Conservation (phyloP, 2,797 vertebrate species). For the Glyptemys insculpta region DNA sequence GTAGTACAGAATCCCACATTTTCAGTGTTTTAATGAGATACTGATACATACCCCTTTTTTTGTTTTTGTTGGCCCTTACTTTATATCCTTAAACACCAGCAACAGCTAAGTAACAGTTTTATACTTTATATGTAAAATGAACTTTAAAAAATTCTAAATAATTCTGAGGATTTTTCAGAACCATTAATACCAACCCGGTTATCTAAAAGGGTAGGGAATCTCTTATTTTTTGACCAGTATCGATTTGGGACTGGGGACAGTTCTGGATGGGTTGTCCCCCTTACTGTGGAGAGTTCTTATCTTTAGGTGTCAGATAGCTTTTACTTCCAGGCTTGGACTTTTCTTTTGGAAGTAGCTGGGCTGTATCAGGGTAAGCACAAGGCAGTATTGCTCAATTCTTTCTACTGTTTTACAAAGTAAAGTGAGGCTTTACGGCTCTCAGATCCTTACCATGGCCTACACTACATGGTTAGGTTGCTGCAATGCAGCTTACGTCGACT, state of each 20-base stretch:
- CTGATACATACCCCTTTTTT: conserved; percentile 42
- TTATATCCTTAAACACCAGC: conserved; percentile 43
- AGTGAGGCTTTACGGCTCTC: too few relatives aligned
- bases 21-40: conserved; percentile 46
- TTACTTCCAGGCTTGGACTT: not conserved
- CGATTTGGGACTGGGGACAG: conserved; percentile 33
- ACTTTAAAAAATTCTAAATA: conserved; percentile 5
- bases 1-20: conserved; percentile 53
- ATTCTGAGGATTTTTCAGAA: conserved; percentile 26
- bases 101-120: not conserved
- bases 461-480: too few relatives aligned
- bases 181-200: conserved; percentile 7
- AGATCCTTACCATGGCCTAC: too few relatives aligned
- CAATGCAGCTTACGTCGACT: too few relatives aligned
- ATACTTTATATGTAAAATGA: not conserved
- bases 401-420: too few relatives aligned
- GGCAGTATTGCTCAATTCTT: too few relatives aligned
- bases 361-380: not conserved
- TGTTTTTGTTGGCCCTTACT: conserved; percentile 5
- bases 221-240: conserved; percentile 49
- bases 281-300: not conserved
- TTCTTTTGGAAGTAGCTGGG: conserved; percentile 26
- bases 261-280: not conserved
- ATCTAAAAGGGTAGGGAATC: conserved; percentile 31
- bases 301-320: conserved; percentile 12